Percentiles rank a stretch among this genome's conserved stretches.
Conservation (phyloP, 1,140 invertebrate genomes). For the Nephotettix cincticeps region DNA sequence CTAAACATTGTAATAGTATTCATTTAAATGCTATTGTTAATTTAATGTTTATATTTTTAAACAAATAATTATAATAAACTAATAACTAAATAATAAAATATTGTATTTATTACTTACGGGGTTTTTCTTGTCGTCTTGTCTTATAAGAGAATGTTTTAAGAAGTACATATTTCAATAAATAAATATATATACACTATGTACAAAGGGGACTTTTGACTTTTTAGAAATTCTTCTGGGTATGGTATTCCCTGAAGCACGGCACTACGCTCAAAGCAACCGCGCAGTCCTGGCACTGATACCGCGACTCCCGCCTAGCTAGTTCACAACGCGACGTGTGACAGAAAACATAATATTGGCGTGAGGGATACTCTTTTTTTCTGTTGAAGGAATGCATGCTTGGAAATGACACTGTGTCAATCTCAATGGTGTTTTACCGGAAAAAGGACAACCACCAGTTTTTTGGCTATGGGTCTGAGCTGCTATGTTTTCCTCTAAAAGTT, state of each 20-base stretch:
- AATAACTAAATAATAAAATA: too few species aligned
- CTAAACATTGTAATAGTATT: too few species aligned
- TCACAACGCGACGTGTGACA: background rate
- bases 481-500: conserved; percentile 21
- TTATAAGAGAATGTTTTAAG: too few species aligned
- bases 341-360: background rate
- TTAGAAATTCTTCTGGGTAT: conserved; percentile 12
- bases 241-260: conserved; percentile 4
- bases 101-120: too few species aligned
- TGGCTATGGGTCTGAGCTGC: background rate
- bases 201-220: background rate
- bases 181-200: background rate
- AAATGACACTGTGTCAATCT: background rate
- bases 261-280: conserved; percentile 2
- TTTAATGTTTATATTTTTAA: too few species aligned
- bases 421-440: background rate
- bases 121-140: too few species aligned
- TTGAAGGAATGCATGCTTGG: background rate
- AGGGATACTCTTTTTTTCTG: background rate
- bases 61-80: too few species aligned
- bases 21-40: too few species aligned
- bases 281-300: conserved; percentile 14
- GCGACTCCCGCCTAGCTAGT: background rate
- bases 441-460: conserved; percentile 1
- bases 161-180: too few species aligned